A percentile compares a stretch with the other conserved stretches of the same genome.
Conservation (phyloP, 2,113 vertebrate species). For the Gasterosteus aculeatus region DNA sequence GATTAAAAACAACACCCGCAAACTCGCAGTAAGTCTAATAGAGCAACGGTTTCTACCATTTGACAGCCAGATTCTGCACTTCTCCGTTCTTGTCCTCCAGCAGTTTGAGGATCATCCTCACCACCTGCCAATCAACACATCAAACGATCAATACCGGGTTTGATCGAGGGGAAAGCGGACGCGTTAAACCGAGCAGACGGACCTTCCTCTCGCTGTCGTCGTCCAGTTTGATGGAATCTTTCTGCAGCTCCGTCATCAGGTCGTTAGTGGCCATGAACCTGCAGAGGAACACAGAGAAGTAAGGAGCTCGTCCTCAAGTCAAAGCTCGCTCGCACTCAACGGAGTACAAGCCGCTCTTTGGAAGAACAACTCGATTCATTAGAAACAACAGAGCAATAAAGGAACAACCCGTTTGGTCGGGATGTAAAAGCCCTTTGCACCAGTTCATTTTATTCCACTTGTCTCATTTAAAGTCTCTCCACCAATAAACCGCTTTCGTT, state of each 20-base stretch:
- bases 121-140: conserved; percentile 79
- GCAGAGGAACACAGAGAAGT: conserved; percentile 7
- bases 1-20: background rate
- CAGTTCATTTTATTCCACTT: background rate
- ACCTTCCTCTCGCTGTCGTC: conserved; percentile 97
- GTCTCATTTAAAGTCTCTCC: too few relatives aligned
- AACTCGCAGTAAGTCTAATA: background rate
- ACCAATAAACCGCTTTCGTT: too few relatives aligned
- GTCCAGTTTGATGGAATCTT: conserved; percentile 98
- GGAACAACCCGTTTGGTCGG: too few relatives aligned
- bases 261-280: conserved; percentile 99
- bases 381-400: too few relatives aligned
- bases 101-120: conserved; percentile 98
- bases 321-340: too few relatives aligned
- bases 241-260: conserved; percentile 98
- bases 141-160: background rate
- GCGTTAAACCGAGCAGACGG: background rate
- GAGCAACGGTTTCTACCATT: conserved; percentile 85
- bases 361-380: too few relatives aligned
- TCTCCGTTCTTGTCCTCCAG: conserved; percentile 98
- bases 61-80: conserved; percentile 97
- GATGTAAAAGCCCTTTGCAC: too few relatives aligned
- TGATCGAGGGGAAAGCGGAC: background rate
- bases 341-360: too few relatives aligned
- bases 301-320: background rate